phyloP scores from a whole-genome alignment of 2,797 vertebrate genomes.

The Monodelphis domestica region DNA sequence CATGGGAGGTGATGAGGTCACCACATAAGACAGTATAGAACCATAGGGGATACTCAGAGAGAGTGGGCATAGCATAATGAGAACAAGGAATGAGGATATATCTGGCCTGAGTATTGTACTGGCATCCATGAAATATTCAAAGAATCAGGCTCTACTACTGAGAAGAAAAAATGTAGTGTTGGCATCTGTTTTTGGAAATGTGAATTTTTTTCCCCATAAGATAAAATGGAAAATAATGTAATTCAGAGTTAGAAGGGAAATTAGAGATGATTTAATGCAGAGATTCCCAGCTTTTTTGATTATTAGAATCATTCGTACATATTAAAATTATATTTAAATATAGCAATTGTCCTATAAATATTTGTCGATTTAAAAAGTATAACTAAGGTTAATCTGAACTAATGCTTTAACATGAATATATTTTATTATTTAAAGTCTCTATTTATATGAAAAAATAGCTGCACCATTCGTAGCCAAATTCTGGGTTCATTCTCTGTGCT shows the following conservation, averaged over 20 bases:
- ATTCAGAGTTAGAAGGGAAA: neutral
- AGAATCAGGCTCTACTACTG: neutral
- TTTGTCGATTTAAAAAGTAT: neutral
- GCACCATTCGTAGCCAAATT: neutral
- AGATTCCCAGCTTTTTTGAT: neutral
- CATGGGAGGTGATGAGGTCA: neutral
- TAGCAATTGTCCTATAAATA: neutral
- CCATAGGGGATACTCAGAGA: neutral
- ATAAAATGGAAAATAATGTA: neutral
- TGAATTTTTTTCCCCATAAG: neutral
- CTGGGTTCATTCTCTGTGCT: neutral
- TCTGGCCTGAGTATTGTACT: neutral
- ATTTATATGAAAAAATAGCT: neutral
- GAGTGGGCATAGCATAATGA: neutral
- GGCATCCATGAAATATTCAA: neutral
- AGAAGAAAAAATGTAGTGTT: neutral
- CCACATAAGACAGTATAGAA: neutral
- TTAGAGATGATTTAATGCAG: neutral
- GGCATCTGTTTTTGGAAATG: neutral
- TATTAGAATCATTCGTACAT: neutral
- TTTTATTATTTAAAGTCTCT: neutral
- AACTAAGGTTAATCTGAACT: neutral
- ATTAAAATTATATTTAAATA: neutral
- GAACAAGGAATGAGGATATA: neutral
- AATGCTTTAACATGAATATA: neutral